A percentile compares a stretch with the other conserved stretches of the same genome.
Evolutionary conservation across 2,888 invertebrate genomes (phyloP).

Genomic region (Nomada hirtipes): DNA sequence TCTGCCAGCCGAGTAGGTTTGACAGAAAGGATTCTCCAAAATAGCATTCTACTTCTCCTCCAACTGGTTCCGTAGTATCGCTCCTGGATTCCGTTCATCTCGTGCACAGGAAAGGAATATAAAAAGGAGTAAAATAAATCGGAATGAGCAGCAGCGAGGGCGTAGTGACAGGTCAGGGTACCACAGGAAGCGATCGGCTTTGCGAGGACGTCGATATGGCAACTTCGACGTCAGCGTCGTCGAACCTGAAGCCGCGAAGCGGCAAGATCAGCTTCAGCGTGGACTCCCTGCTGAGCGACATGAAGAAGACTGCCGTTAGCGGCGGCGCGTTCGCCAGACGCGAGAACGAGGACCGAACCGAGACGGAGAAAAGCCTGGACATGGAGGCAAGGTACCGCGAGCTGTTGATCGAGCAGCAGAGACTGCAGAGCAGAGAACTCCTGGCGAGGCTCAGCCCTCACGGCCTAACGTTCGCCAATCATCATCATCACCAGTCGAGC

Average conservation of each 20-base stretch:
- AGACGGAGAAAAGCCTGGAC: conserved; percentile 76
- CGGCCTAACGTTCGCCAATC: conserved; percentile 70
- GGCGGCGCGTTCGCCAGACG: conserved; percentile 61
- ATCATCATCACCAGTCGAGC: conserved; percentile 70
- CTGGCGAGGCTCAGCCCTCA: conserved; percentile 80
- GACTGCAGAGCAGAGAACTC: conserved; percentile 79
- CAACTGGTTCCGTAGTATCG: not conserved
- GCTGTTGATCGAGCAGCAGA: conserved; percentile 79
- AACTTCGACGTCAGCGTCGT: conserved; percentile 79
- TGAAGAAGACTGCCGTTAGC: conserved; percentile 75
- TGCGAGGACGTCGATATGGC: conserved; percentile 80
- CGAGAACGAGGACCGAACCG: conserved; percentile 66
- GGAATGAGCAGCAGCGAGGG: conserved; percentile 73
- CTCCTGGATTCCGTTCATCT: not conserved
- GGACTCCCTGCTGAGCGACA: conserved; percentile 87
- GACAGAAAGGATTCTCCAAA: not conserved
- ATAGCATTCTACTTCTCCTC: not conserved
- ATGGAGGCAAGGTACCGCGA: conserved; percentile 80
- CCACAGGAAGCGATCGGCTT: conserved; percentile 68
- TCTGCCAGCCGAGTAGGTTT: too few relatives aligned
- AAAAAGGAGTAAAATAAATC: conserved; percentile 22
- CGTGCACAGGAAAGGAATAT: not conserved
- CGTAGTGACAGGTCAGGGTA: conserved; percentile 73
- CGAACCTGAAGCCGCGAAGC: conserved; percentile 80
- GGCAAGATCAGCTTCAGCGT: conserved; percentile 91